phyloP scores from a whole-genome alignment of 2,888 invertebrate species.

The Micropterix aruncella region DNA sequence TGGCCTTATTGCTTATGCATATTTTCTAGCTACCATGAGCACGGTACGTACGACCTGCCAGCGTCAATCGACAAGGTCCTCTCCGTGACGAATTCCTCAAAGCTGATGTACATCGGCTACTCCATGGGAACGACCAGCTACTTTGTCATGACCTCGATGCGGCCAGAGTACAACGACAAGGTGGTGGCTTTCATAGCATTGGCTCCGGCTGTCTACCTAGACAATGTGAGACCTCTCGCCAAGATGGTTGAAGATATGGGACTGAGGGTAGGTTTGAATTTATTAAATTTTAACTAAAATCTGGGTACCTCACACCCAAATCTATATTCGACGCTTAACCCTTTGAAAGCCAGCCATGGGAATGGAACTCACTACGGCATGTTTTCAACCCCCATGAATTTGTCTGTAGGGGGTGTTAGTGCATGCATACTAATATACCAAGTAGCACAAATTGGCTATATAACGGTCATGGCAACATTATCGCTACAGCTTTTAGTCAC shows the following conservation, averaged over 20 bases:
- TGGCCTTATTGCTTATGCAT: not conserved
- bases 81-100: slow-evolving; percentile 24
- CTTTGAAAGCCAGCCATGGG: too few species aligned
- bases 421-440: too few species aligned
- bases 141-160: slow-evolving; percentile 37
- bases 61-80: slow-evolving; percentile 38
- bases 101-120: slow-evolving; percentile 40
- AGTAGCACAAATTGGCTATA: too few species aligned
- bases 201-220: slow-evolving; percentile 37
- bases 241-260: slow-evolving; percentile 15
- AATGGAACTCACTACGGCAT: too few species aligned
- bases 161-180: slow-evolving; percentile 39
- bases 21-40: slow-evolving; percentile 39
- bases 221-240: slow-evolving; percentile 19
- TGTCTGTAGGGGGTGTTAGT: too few species aligned
- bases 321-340: too few species aligned
- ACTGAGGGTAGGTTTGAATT: too few species aligned
- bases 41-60: slow-evolving; percentile 41
- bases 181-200: slow-evolving; percentile 34
- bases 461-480: too few species aligned
- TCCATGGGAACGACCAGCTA: slow-evolving; percentile 43
- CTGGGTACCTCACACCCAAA: too few species aligned
- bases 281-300: too few species aligned
- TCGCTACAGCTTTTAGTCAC: too few species aligned
- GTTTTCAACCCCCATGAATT: too few species aligned